These are phyloP conservation scores for Himalopsyche anomala DNA, from an alignment of 2,888 invertebrate genomes.

Conservation along the genomic window DNA sequence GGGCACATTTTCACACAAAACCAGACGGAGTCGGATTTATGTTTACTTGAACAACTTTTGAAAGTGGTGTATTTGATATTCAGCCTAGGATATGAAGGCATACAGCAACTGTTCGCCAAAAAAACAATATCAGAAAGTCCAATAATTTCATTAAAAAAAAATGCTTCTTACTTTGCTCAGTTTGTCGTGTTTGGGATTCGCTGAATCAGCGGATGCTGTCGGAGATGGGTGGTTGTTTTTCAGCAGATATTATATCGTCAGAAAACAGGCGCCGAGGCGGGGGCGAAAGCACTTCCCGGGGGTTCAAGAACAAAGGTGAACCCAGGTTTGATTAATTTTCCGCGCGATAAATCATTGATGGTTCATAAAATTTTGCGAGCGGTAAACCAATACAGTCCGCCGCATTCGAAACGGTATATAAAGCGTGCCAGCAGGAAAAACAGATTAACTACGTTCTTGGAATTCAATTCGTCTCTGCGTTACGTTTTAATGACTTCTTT, in stretches of 20 bases:
- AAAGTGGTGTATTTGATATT: no score
- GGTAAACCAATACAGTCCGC: background rate
- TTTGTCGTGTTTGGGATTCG: no score
- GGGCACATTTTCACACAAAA: no score
- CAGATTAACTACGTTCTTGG: background rate
- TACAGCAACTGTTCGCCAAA: no score
- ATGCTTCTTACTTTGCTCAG: no score
- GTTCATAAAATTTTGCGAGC: background rate
- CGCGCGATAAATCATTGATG: constrained; percentile 19
- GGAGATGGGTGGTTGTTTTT: background rate
- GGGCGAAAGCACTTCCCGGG: background rate
- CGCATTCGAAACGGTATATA: background rate
- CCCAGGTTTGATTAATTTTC: background rate
- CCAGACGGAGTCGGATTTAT: no score
- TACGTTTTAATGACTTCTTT: background rate
- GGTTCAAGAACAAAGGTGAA: constrained; percentile 24
- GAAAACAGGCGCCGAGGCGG: background rate
- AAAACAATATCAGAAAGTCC: no score
- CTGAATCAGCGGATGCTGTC: background rate
- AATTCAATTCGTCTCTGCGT: background rate
- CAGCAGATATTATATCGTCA: background rate
- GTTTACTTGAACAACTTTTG: no score
- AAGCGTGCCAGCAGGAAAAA: background rate
- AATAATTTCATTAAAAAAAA: no score
- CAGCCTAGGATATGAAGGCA: no score